phyloP scores from a whole-genome alignment of 2,113 vertebrate species.

The Catharus minimus region DNA sequence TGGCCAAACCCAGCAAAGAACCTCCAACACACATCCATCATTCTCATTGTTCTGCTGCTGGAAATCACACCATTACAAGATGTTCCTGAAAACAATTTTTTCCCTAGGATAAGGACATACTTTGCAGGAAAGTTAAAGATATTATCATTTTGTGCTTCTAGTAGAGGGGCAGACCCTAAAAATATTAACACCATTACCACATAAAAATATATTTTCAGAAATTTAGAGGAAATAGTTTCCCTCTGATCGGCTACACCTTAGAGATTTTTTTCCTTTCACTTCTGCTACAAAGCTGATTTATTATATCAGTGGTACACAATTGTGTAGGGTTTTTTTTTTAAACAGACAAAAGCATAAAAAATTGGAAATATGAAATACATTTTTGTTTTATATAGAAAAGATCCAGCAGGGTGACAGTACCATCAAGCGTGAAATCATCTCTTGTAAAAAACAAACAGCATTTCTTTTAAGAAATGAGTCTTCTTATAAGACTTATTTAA shows the following conservation, averaged over 20 bases:
- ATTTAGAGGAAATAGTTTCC: not conserved
- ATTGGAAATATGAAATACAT: not conserved
- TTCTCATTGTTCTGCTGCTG: not conserved
- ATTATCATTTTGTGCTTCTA: not conserved
- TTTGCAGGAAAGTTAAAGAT: not conserved
- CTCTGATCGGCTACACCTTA: not conserved
- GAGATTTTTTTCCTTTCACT: not conserved
- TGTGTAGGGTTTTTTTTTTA: not conserved
- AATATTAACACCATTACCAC: not conserved
- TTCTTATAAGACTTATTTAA: not conserved
- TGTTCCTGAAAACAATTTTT: not conserved
- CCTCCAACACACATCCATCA: not conserved
- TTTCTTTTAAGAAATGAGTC: not conserved
- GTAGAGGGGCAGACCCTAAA: not conserved
- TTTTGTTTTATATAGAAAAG: not conserved
- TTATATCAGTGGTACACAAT: not conserved
- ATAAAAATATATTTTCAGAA: not conserved
- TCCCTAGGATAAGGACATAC: not conserved
- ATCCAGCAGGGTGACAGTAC: not conserved
- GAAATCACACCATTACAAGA: not conserved
- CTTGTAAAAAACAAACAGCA: not conserved
- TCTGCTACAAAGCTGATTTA: not conserved
- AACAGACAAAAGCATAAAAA: not conserved
- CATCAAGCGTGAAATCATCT: not conserved
- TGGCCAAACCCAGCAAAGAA: not conserved